A percentile compares a stretch with the other conserved stretches of the same genome.
Evolutionary conservation across 1,140 invertebrate species (phyloP).

Genomic region (Armadillidium nasatum): DNA sequence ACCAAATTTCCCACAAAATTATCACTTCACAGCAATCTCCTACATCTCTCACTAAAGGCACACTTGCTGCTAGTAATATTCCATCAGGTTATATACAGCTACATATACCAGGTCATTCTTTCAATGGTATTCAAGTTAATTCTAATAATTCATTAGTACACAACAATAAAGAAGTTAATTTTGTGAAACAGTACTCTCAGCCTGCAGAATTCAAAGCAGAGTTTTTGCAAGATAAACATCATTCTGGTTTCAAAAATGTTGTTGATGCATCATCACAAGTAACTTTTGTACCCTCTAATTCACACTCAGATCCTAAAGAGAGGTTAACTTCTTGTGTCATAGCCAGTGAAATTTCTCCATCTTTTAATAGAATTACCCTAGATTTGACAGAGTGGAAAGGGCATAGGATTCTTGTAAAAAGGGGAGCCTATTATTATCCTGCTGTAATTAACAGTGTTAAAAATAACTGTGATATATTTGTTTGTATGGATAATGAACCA

Average conservation of each 20-base stretch:
- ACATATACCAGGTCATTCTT: conserved; percentile 10
- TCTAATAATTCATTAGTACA: not conserved
- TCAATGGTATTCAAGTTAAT: conserved; percentile 19
- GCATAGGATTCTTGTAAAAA: conserved; percentile 81
- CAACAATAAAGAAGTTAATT: not conserved
- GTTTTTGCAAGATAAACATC: conserved; percentile 30
- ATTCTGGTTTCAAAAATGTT: conserved; percentile 35
- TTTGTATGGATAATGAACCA: conserved; percentile 66
- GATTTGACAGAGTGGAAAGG: conserved; percentile 86
- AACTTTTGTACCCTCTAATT: conserved; percentile 33
- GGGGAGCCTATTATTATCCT: conserved; percentile 72
- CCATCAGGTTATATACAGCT: conserved; percentile 7
- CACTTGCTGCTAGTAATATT: not conserved
- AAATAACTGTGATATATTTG: conserved; percentile 63
- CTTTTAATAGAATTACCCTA: conserved; percentile 51
- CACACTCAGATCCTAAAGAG: conserved; percentile 29
- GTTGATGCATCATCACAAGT: conserved; percentile 39
- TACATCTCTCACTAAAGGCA: not conserved
- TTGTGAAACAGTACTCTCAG: conserved; percentile 7
- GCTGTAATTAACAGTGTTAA: conserved; percentile 64
- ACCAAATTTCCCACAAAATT: not conserved
- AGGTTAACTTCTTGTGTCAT: conserved; percentile 31
- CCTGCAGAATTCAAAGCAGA: conserved; percentile 28
- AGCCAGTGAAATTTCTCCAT: conserved; percentile 41
- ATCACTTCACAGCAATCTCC: not conserved